Evolutionary conservation across 2,113 vertebrate species (phyloP).

Genomic region (Dromaius novaehollandiae): DNA sequence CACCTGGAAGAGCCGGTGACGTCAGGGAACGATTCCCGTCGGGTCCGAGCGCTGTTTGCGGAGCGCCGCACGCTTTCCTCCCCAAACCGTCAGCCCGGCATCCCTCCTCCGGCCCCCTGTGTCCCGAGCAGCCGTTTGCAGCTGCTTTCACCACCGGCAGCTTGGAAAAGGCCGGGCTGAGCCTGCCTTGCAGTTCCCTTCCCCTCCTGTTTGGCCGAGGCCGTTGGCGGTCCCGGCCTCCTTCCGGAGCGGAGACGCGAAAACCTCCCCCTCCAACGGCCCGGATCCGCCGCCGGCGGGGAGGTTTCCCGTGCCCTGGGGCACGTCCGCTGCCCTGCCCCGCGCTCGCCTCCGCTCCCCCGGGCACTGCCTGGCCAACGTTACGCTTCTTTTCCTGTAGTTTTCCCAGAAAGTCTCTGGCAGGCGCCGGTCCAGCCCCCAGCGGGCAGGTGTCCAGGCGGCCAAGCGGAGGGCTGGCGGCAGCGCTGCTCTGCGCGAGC

Average conservation of each 20-base stretch:
- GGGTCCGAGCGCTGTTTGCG: not conserved
- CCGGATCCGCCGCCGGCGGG: not conserved
- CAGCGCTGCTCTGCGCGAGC: too few species aligned
- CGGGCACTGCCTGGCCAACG: too few species aligned
- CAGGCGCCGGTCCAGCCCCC: not conserved
- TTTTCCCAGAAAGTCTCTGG: not conserved
- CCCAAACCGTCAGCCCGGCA: not conserved
- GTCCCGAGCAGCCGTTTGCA: not conserved
- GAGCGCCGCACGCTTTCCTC: too few species aligned
- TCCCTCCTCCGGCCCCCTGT: too few species aligned
- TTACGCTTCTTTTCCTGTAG: not conserved
- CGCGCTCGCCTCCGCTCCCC: not conserved
- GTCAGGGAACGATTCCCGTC: not conserved
- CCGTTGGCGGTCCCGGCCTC: not conserved
- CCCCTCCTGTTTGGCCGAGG: not conserved
- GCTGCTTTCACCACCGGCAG: not conserved
- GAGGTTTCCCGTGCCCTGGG: not conserved
- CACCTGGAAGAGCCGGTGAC: not conserved
- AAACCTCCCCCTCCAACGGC: not conserved
- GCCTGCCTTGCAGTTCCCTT: not conserved
- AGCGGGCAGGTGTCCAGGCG: not conserved
- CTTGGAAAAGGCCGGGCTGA: too few species aligned
- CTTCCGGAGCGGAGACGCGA: not conserved
- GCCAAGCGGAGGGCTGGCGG: not conserved
- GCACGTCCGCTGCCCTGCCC: not conserved